phyloP scores from a whole-genome alignment of 2,797 vertebrate genomes.

The Monodelphis domestica region DNA sequence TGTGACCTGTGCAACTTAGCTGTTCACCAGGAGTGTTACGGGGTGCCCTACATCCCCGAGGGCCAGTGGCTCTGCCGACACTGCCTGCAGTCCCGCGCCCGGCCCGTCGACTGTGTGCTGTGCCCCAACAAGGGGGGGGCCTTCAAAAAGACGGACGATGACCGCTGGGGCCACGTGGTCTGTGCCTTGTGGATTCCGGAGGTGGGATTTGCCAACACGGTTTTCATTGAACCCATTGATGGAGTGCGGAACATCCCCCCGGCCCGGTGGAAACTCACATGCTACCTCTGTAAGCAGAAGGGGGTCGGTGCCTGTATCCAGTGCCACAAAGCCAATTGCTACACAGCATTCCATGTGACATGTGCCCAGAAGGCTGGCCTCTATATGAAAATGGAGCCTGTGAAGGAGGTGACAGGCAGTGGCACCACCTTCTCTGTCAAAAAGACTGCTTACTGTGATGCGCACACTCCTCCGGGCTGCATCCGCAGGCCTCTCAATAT shows the following conservation, averaged over 20 bases:
- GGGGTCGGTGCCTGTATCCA: conserved; percentile 98
- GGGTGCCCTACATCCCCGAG: conserved; percentile 97
- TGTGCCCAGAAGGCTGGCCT: conserved; percentile 96
- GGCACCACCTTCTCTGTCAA: conserved; percentile 94
- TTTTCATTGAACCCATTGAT: conserved; percentile 98
- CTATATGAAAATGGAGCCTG: conserved; percentile 98
- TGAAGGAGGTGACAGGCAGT: conserved; percentile 91
- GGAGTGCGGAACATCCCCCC: conserved; percentile 95
- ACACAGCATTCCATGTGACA: conserved; percentile 98
- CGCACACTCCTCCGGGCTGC: conserved; percentile 91
- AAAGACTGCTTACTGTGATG: conserved; percentile 97
- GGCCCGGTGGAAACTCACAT: conserved; percentile 98
- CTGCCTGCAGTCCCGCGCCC: conserved; percentile 93
- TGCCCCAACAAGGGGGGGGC: conserved; percentile 98
- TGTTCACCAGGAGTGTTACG: conserved; percentile 99
- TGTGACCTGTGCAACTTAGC: conserved; percentile 97
- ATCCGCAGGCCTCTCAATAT: conserved; percentile 92
- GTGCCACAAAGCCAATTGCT: conserved; percentile 99
- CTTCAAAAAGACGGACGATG: conserved; percentile 97
- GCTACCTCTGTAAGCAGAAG: conserved; percentile 99
- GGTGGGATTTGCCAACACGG: conserved; percentile 97
- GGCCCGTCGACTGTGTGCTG: conserved; percentile 93
- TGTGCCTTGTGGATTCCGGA: conserved; percentile 99
- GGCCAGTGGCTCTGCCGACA: conserved; percentile 98
- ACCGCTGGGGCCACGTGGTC: conserved; percentile 97